Percentiles rank a stretch among this genome's conserved stretches.
Conservation (phyloP, 2,797 vertebrate species). For the Carapus acus region DNA sequence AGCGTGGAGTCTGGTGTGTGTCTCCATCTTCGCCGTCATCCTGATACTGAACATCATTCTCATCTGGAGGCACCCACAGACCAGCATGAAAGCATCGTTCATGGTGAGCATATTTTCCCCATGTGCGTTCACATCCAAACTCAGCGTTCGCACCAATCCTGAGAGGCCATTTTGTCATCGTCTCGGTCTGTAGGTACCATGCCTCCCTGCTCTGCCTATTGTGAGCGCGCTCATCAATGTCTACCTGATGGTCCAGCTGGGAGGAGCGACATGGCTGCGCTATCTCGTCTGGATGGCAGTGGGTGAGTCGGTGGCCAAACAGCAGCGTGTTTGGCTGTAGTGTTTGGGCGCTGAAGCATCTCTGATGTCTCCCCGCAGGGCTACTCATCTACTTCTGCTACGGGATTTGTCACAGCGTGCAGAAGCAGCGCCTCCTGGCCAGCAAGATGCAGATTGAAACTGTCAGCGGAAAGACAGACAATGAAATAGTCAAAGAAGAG, state of each 20-base stretch:
- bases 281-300: constrained; percentile 80
- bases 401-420: constrained; percentile 72
- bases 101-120: constrained; percentile 65
- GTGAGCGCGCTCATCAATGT: constrained; percentile 76
- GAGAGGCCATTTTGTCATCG: not conserved
- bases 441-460: constrained; percentile 39
- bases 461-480: constrained; percentile 40
- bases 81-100: constrained; percentile 72
- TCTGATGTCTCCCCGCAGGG: constrained; percentile 55
- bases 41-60: constrained; percentile 57
- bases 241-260: constrained; percentile 78
- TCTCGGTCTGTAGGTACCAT: constrained; percentile 72
- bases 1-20: constrained; percentile 70
- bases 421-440: constrained; percentile 49
- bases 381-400: constrained; percentile 82
- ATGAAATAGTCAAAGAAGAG: constrained; percentile 40
- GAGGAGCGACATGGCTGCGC: constrained; percentile 72
- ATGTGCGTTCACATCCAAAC: not conserved
- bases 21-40: constrained; percentile 59
- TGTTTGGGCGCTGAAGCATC: not conserved
- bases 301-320: constrained; percentile 61
- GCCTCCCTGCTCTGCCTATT: constrained; percentile 76
- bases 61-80: constrained; percentile 81
- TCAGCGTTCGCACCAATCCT: not conserved
- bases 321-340: not conserved